Evolutionary conservation across 1,140 invertebrate species (phyloP), one percentile per base, ranked within the genome.

Genomic region (Homalodisca vitripennis): DNA sequence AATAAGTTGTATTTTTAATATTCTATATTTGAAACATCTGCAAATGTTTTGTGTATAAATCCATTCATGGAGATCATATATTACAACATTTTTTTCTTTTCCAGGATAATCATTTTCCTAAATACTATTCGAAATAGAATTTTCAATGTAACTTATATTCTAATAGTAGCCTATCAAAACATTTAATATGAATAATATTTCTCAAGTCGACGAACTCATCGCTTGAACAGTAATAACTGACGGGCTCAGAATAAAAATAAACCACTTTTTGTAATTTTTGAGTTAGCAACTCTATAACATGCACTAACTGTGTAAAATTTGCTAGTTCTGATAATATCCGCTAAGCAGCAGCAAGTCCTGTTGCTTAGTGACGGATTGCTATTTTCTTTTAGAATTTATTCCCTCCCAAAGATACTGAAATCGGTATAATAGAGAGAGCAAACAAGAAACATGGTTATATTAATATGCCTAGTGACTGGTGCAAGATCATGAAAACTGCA

Each of bases 341-440:
- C 31, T 47, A 66, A 10, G 65, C 65, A 66, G 65, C 65, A 46
- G 65, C 65, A 66, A 41, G 62, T 66, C 48, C 65, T 66, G 32
- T 22, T 66, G 65, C 48, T 41, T 47, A 66, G 32, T 46, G 65
- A 66, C 31, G 48, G 20, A 41, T 46, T 66, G n/a, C 48, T 20
- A 22, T 51, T 66, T 66, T 66, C 41, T 41, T 66, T 66, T 41
- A 66, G 65, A 46, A 47, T 66, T 67, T 66, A 73, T 71, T 65
- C 51, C 32, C 68, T 26, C 55, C 66, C 12, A 71, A 71, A 48
- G 57, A 68, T 51, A 68, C 65, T 30, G 57, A 71, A 68, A 68
- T 71, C 55, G 66, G 70, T n/a, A 62, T 71, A 30, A 63, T 68
- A 48, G 70, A 71, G 34, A 65, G 48, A 62, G 53, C 29, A 22